Evolutionary conservation across 2,888 invertebrate species (phyloP), one percentile per base, ranked within the genome.

Genomic region (Himalopsyche kuldschensis): DNA sequence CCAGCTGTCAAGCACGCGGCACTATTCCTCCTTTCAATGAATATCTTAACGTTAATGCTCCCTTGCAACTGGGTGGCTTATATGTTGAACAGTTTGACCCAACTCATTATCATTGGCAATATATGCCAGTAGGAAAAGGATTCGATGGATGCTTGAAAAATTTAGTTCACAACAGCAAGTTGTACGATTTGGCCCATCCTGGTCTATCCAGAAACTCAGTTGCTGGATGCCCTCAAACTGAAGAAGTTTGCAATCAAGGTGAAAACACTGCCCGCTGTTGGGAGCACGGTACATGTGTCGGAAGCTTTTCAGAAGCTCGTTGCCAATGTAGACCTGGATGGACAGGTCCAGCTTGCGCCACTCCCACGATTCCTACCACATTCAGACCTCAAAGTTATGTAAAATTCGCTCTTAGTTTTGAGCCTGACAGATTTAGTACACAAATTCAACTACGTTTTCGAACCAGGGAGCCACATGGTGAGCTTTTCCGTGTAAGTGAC

Each of bases 81-180:
- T 97, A 96, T 88, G 95, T 97, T 63, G 96, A 97, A 88, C 96
- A 97, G 88, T 97, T 97, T 88, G 97, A 97, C 88, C 97, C 97
- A 0, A 95, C 95, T 0, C 94, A 96, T 87, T 97, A 97, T 89
- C 95, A 95, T 88, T 97, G 97, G 97, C 96, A 97, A 87, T 96
- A 96, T 87, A 96, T 96, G 93, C 97, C 97, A 0, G 95, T 95
- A 75, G 96, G 96, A 1, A 96, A 96, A 90, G 96, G 96, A 30
- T 99, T 99, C 89, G 97, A 97, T 88, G 99, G 99, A 15, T 99
- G 99, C 90, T 96, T 99, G 85, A 93, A 97, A 88, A 98, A 99
- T 89, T 92, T 99, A 78, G 95, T 98, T 88, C 98, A 99, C 89
- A 99, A 99, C 89, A 98, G 98, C 88, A 97, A 95, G 89, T 91